Base-by-base conservation (phyloP, 2,888 invertebrate genomes). In the Hybos culiciformis region DNA sequence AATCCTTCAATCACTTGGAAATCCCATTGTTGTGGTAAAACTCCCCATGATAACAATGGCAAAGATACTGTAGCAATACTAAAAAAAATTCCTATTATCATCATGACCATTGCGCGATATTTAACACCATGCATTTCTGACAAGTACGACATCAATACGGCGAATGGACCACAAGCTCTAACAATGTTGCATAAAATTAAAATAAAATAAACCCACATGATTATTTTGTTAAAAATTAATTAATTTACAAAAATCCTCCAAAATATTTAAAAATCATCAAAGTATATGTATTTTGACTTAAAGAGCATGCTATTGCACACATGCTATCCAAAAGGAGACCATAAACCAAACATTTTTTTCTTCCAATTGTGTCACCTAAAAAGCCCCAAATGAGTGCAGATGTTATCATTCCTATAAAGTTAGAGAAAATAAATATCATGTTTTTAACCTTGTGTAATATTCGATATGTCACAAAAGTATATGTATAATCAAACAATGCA, bases 321-420 rank as follows among this genome's bases (percentile, higher is more conserved):
- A 80, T 50, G 0, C 73, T 75, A 36, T 83, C 74, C 9, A 72
- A 56, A 37, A 82, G 57, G 55, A 77, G 78, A 0, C 83, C 83
- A 56, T 73, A 70, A 21, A 80, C 66, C 51, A 86, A 68, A 42
- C 84, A 71, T 55, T 73, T 74, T 50, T 73, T 74, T 46, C 82
- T 70, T 9, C 83, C 85, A 45, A 80, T 69, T 0, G 79, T 78
- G 57, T 85, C 85, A 0, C 83, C 79, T 6, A 84, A 60, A 56
- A 78, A 83, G 1, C 85, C 85, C 86, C 86, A 86, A 4, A 82
- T 48, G 57, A 82, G 71, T 1, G 80, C 80, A 31, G 83, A 81
- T 1, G 74, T 69, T 50, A 81, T 77, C 82, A 85, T 85, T 18
- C 83, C 85, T 83, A 57, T 1, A 57, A 55, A 42, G 23, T 48